phyloP scores from a whole-genome alignment of 2,797 vertebrate genomes.

The Alauda arvensis region DNA sequence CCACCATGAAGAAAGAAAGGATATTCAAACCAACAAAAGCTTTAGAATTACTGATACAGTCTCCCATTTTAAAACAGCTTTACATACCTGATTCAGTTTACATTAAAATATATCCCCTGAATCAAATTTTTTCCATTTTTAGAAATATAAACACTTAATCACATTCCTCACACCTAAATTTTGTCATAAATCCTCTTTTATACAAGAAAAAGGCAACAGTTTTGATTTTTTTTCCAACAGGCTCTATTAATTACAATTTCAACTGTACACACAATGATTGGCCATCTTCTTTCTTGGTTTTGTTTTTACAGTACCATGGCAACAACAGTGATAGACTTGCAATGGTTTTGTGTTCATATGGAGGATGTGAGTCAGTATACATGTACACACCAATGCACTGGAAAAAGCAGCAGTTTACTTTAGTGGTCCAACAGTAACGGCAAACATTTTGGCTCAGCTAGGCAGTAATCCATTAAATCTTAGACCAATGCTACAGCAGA shows the following conservation, averaged over 20 bases:
- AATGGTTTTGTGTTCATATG: slow-evolving; percentile 81
- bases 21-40: slow-evolving; percentile 83
- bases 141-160: slow-evolving; percentile 97
- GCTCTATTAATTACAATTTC: slow-evolving; percentile 93
- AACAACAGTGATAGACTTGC: slow-evolving; percentile 90
- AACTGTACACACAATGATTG: slow-evolving; percentile 91
- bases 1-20: slow-evolving; percentile 83
- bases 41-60: slow-evolving; percentile 86
- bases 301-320: slow-evolving; percentile 92
- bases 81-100: slow-evolving; percentile 98
- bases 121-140: slow-evolving; percentile 87
- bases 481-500: slow-evolving; percentile 66
- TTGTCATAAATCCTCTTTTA: slow-evolving; percentile 98
- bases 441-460: slow-evolving; percentile 94
- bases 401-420: slow-evolving; percentile 87
- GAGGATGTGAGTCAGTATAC: slow-evolving; percentile 84
- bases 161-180: slow-evolving; percentile 93
- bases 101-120: slow-evolving; percentile 93
- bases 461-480: slow-evolving; percentile 84
- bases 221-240: slow-evolving; percentile 80
- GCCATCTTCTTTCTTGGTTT: slow-evolving; percentile 75
- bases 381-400: slow-evolving; percentile 81
- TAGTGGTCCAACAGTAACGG: slow-evolving; percentile 81
- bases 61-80: slow-evolving; percentile 89
- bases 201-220: slow-evolving; percentile 99